Base-by-base conservation (phyloP, 2,797 vertebrate genomes). In the Sternotherus odoratus region DNA sequence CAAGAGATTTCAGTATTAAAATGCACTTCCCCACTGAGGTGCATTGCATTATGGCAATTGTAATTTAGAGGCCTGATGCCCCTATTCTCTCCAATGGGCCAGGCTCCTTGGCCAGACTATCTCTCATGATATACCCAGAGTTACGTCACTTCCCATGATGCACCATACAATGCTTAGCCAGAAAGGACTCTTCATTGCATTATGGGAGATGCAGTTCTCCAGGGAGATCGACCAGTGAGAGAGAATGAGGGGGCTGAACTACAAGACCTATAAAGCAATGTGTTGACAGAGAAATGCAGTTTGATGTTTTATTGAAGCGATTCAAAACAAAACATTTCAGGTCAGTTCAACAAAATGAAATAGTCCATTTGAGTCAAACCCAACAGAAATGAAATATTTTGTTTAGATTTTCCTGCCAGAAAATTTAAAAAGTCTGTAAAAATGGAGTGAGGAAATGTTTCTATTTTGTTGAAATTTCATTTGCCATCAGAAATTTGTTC, bases 271-370 rank as follows among this genome's bases (percentile, higher is more conserved):
- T 77, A 94, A 91, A 48, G 75, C 77, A 23, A n/a, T 89, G 53
- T 17, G 21, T 89, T 50, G 79, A 46, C 87, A 88, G 89, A 26
- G 3, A 46, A 49, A 91, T 91, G 56, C 57, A 93, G 90, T 8
- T 88, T 88, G 94, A 91, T 78, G 46, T 21, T 28, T 77, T 86
- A 79, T 3, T 90, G 63, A 92, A 82, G 8, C 88, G 50, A 85
- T 48, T 91, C 69, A 91, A 88, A 74, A 60, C 19, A 57, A 43
- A 43, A 43, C 43, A 43, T 51, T 24, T 72, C 86, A 85, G 92
- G 75, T 92, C 84, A 93, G 77, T 79, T 90, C 77, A 93, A 54
- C 26, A 92, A 95, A 93, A 66, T 10, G 57, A 92, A 85, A 49
- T 78, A 87, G 24, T 87, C 81, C 50, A 79, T 95, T 81, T 87